Evolutionary conservation across 2,888 invertebrate species (phyloP).

Genomic region (Gasteruption jaculator): DNA sequence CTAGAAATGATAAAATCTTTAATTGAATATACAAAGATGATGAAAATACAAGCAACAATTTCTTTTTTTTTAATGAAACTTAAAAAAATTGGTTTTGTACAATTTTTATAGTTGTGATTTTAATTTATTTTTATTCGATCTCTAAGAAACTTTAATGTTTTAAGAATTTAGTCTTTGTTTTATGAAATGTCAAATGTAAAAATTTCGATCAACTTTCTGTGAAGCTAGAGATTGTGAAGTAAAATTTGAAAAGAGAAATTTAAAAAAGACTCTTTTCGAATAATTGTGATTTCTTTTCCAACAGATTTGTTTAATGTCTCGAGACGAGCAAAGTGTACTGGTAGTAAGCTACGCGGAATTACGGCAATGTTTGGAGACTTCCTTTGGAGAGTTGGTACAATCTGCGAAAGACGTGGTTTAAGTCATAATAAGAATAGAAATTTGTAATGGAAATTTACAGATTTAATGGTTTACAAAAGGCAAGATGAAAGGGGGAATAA

Average conservation of each 20-base stretch:
- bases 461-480: slow-evolving; percentile 18
- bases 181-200: too few species aligned
- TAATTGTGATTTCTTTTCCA: slow-evolving; percentile 7
- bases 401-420: slow-evolving; percentile 49
- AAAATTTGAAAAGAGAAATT: slow-evolving; percentile 1
- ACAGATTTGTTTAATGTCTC: slow-evolving; percentile 91
- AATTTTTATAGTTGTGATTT: too few species aligned
- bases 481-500: slow-evolving; percentile 9
- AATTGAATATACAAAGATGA: too few species aligned
- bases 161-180: too few species aligned
- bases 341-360: slow-evolving; percentile 94
- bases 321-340: slow-evolving; percentile 94
- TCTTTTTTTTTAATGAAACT: too few species aligned
- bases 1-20: too few species aligned
- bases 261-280: slow-evolving; percentile 1
- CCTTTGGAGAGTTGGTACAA: slow-evolving; percentile 78
- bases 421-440: slow-evolving; percentile 20
- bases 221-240: too few species aligned
- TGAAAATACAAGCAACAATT: too few species aligned
- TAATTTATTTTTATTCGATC: too few species aligned
- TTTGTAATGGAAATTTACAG: slow-evolving; percentile 12
- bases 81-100: too few species aligned
- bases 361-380: slow-evolving; percentile 90
- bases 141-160: too few species aligned
- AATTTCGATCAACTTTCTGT: too few species aligned